phyloP scores from a whole-genome alignment of 1,140 invertebrate species.

The Heliconius himera region DNA sequence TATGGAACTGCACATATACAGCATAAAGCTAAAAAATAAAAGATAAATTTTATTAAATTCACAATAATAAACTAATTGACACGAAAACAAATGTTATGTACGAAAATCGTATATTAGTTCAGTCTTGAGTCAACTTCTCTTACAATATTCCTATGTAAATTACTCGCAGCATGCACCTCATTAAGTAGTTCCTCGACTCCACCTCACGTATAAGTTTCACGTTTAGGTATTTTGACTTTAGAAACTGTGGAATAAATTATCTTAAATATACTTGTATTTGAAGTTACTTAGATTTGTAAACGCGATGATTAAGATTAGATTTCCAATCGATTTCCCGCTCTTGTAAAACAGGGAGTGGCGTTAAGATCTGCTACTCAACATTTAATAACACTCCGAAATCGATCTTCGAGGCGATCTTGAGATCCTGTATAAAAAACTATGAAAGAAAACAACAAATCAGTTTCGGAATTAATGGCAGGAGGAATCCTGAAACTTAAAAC shows the following conservation, averaged over 20 bases:
- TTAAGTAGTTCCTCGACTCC: neutral
- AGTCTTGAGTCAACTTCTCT: neutral
- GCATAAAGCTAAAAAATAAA: no score
- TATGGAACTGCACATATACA: no score
- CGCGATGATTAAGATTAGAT: neutral
- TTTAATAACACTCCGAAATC: no score
- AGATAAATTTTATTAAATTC: no score
- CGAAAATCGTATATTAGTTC: neutral
- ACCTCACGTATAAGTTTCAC: neutral
- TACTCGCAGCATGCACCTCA: neutral
- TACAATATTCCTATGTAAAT: constrained; percentile 6
- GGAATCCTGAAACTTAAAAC: no score
- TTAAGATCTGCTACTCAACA: no score
- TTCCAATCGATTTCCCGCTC: neutral
- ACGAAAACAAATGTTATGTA: neutral
- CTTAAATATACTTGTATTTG: neutral
- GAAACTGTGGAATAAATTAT: constrained; percentile 1
- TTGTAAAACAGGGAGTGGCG: no score
- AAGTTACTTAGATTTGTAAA: neutral
- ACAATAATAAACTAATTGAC: neutral
- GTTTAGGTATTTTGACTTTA: neutral
- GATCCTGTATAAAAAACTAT: no score
- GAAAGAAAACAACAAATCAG: no score
- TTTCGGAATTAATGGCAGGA: no score
- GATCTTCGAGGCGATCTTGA: no score